These are phyloP conservation scores for Drosophila prostipennis DNA, from an alignment of 2,888 invertebrate genomes.

Conservation along the genomic window DNA sequence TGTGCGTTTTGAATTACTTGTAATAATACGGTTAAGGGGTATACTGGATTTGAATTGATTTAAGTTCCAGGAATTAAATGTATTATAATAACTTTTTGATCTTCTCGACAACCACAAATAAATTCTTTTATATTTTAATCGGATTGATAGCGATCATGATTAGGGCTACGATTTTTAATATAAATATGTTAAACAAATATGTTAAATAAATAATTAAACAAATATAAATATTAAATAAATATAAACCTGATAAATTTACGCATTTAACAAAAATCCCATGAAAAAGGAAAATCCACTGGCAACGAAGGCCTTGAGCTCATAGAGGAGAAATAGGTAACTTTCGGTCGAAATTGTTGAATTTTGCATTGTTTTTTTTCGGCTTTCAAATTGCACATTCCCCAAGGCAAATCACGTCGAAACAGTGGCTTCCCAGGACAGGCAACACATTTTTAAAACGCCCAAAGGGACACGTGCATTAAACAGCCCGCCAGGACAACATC, in stretches of 20 bases:
- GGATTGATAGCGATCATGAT: no score
- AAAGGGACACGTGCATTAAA: slow-evolving; percentile 79
- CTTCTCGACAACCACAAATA: no score
- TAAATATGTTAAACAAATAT: no score
- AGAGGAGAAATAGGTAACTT: no score
- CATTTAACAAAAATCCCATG: no score
- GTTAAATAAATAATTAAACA: no score
- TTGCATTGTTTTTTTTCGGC: slow-evolving; percentile 11
- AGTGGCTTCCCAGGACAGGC: slow-evolving; percentile 48
- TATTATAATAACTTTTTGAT: background rate
- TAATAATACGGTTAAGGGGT: background rate
- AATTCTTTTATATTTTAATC: no score
- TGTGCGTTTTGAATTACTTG: slow-evolving; percentile 3
- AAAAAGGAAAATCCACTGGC: no score
- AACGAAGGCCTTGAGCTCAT: no score
- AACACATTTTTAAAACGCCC: slow-evolving; percentile 74
- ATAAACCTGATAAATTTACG: no score
- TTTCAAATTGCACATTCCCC: slow-evolving; percentile 28
- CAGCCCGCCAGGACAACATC: slow-evolving; percentile 59
- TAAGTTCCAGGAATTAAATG: background rate
- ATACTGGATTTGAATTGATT: background rate
- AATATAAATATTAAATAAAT: no score
- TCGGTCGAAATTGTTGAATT: background rate
- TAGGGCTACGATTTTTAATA: no score
- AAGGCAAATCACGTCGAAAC: slow-evolving; percentile 54